Evolutionary conservation across 2,113 vertebrate species (phyloP), one percentile per base, ranked within the genome.

Genomic region (Mionectes macconnelli): DNA sequence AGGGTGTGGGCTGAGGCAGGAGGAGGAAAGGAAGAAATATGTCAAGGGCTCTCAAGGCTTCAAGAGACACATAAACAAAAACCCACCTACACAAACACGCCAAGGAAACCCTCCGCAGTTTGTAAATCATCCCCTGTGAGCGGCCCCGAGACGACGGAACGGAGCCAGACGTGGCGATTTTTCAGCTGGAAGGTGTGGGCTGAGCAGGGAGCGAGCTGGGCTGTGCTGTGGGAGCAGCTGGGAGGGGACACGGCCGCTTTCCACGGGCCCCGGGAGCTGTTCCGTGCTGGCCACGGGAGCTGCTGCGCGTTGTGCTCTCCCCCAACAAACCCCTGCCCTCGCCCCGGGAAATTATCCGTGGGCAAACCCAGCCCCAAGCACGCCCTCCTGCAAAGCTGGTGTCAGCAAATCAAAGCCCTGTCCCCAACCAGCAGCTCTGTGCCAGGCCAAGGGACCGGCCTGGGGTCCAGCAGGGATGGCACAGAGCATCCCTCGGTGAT

Each of bases 161-260:
- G 52, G 73, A 53, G 53, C 59, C 84, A 73, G 22, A 37, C 9
- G 0, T n/a, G 0, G 0, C 13, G 67, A 17, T 2, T 91, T 44
- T 68, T 18, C 92, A 68, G 8, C 7, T 35, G 28, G 23, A 47
- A 81, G 37, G n/a, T 1, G 0, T 1, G 0, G 33, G 40, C 40
- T 80, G 63, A 1, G 17, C 30, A 45, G 47, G 39, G 45, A 4
- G 0, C 0, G 5, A 52, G 56, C 12, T 30, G 1, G 8, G 69
- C n/a, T 27, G 45, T 56, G 70, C 40, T 13, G 1, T 1, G 31
- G 15, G 44, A 42, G 84, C 8, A 0, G 13, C 78, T 20, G 67
- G 44, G 45, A 30, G 8, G n/a, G n/a, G n/a, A n/a, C n/a, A n/a
- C n/a, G n/a, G n/a, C n/a, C 1, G 1, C 2, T 27, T 56, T 25